phyloP scores from a whole-genome alignment of 2,888 invertebrate species.

The Epistrophella euchroma region DNA sequence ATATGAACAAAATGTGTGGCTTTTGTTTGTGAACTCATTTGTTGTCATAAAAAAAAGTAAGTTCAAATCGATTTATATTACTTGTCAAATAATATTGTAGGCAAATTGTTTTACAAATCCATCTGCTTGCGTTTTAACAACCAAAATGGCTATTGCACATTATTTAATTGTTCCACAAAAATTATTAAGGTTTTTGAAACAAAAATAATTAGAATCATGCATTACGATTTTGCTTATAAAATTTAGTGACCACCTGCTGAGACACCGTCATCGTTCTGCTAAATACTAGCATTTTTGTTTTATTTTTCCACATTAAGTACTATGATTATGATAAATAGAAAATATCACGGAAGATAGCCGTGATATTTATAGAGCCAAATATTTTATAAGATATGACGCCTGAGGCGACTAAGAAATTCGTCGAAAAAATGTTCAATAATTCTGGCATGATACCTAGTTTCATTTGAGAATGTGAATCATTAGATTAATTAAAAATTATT shows the following conservation, averaged over 20 bases:
- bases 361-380: neutral
- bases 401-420: no score
- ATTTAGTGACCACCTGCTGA: neutral
- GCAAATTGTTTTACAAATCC: neutral
- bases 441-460: no score
- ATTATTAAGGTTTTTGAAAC: constrained; percentile 1
- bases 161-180: constrained; percentile 19
- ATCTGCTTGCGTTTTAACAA: constrained; percentile 1
- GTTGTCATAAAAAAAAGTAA: constrained; percentile 16
- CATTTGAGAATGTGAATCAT: no score
- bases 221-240: constrained; percentile 11
- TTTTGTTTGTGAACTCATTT: constrained; percentile 24
- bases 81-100: neutral
- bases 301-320: no score
- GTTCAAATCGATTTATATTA: constrained; percentile 34
- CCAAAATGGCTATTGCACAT: neutral
- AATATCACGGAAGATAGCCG: neutral
- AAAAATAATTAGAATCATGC: neutral
- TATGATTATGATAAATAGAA: no score
- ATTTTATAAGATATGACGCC: no score
- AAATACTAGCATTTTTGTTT: neutral
- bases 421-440: no score
- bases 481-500: no score
- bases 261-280: neutral
- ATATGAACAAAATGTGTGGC: constrained; percentile 8